Evolutionary conservation across 2,797 vertebrate genomes (phyloP).

Genomic region (Megaceryle alcyon): DNA sequence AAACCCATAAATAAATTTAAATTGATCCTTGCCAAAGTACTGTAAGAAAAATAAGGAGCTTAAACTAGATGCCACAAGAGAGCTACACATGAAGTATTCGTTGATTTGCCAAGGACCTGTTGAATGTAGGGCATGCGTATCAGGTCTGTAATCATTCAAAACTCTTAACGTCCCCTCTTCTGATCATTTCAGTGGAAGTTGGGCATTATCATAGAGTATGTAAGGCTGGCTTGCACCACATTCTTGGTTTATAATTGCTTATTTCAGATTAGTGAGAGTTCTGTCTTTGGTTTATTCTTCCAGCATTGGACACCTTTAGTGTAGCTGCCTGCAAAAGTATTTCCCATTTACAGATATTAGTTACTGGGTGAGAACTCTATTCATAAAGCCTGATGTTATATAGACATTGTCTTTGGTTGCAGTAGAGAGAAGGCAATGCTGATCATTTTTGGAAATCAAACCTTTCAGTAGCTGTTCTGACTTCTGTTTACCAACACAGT

Average conservation of each 20-base stretch:
- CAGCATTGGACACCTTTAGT: background rate
- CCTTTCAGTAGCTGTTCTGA: background rate
- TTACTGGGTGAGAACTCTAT: background rate
- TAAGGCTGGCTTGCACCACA: background rate
- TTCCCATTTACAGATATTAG: background rate
- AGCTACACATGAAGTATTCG: background rate
- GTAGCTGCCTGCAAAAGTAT: accelerated
- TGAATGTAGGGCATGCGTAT: background rate
- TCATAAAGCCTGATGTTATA: background rate
- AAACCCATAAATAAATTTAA: background rate
- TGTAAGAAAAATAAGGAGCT: background rate
- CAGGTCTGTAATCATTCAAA: background rate
- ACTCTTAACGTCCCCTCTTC: background rate
- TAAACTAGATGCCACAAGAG: background rate
- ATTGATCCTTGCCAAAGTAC: background rate
- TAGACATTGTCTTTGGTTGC: background rate
- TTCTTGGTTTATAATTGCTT: background rate
- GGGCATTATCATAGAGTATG: background rate
- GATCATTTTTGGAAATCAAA: background rate
- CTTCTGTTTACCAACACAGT: background rate
- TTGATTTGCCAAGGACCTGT: background rate
- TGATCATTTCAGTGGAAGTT: background rate
- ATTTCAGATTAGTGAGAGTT: background rate
- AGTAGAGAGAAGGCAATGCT: background rate
- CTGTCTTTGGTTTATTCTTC: background rate